Base-by-base conservation (phyloP, 2,888 invertebrate species). In the Erpobdella octoculata region DNA sequence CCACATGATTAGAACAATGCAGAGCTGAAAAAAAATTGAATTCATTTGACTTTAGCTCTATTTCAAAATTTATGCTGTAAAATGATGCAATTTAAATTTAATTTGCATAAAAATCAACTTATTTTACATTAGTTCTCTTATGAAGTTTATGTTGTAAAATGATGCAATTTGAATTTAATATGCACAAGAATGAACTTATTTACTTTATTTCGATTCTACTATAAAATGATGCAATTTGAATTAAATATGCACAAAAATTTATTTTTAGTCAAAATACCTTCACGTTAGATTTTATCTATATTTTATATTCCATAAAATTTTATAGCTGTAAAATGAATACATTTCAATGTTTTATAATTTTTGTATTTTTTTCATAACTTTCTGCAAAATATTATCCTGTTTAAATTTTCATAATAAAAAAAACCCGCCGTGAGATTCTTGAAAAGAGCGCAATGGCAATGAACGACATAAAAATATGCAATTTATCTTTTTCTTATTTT, bases 401-500 rank as follows among this genome's bases (percentile, higher is more conserved):
- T n/a, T n/a, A n/a, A n/a, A n/a, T n/a, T n/a, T n/a, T n/a, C n/a
- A n/a, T n/a, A n/a, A n/a, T n/a, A n/a, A n/a, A n/a, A n/a, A n/a
- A n/a, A n/a, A n/a, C n/a, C n/a, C n/a, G n/a, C n/a, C n/a, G n/a
- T n/a, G n/a, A 53, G 28, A 9, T 53, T 28, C 21, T 53, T 28
- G 9, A 53, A 53, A 53, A 53, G 53, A 28, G 21, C 28, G 53
- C 53, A 21, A n/a, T 1, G n/a, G n/a, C n/a, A n/a, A n/a, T n/a
- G n/a, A 25, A n/a, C 53, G 6, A 15, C 53, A 53, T 53, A 6
- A 3, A 4, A 28, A 53, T 28, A n/a, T 28, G 53, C 15, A 21
- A 53, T 53, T 53, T 53, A 28, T 53, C 53, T 53, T 53, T 53
- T 53, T 53, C 28, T 53, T 21, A 53, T 53, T 21, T n/a, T n/a